Evolutionary conservation across 1,140 invertebrate genomes (phyloP).

Genomic region (Drosophila setifemur): DNA sequence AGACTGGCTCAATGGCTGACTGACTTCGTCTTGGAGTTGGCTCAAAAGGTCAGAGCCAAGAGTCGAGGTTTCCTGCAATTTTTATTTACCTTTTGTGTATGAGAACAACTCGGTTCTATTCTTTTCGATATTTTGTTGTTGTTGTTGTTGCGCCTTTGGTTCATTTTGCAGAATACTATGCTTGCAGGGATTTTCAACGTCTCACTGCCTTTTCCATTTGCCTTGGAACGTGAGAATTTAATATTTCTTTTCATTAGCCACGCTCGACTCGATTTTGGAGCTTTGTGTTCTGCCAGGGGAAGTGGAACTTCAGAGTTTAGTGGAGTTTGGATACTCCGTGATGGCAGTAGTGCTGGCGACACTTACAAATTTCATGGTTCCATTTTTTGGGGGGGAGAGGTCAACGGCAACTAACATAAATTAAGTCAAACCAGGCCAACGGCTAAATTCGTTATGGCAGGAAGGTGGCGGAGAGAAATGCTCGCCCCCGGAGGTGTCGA

Average conservation of each 20-base stretch:
- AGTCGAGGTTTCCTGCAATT: slow-evolving; percentile 62
- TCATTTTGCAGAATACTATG: slow-evolving; percentile 32
- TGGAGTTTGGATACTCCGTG: slow-evolving; percentile 7
- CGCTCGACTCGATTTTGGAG: slow-evolving; percentile 36
- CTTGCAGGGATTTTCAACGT: slow-evolving; percentile 27
- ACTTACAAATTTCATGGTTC: slow-evolving; percentile 69
- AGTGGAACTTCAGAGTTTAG: too few relatives aligned
- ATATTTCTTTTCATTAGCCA: slow-evolving; percentile 80
- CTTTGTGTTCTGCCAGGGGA: neutral
- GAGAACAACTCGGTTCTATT: slow-evolving; percentile 53
- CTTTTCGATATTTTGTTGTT: slow-evolving; percentile 26
- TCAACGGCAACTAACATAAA: slow-evolving; percentile 31
- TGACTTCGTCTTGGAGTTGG: slow-evolving; percentile 46
- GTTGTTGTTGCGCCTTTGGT: slow-evolving; percentile 16
- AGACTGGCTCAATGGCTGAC: slow-evolving; percentile 62
- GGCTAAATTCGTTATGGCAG: slow-evolving; percentile 9
- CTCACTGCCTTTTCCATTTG: slow-evolving; percentile 26
- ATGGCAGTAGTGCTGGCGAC: slow-evolving; percentile 32
- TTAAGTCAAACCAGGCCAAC: slow-evolving; percentile 31
- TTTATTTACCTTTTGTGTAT: slow-evolving; percentile 77
- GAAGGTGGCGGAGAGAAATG: neutral
- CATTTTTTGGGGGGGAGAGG: slow-evolving; percentile 45
- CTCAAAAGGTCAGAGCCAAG: slow-evolving; percentile 62
- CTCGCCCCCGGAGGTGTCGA: neutral
- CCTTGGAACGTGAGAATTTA: slow-evolving; percentile 76